Percentiles rank a stretch among this genome's conserved stretches.
These are phyloP conservation scores for Pyrochroa serraticornis DNA, from an alignment of 2,888 invertebrate species.

Conservation along the genomic window DNA sequence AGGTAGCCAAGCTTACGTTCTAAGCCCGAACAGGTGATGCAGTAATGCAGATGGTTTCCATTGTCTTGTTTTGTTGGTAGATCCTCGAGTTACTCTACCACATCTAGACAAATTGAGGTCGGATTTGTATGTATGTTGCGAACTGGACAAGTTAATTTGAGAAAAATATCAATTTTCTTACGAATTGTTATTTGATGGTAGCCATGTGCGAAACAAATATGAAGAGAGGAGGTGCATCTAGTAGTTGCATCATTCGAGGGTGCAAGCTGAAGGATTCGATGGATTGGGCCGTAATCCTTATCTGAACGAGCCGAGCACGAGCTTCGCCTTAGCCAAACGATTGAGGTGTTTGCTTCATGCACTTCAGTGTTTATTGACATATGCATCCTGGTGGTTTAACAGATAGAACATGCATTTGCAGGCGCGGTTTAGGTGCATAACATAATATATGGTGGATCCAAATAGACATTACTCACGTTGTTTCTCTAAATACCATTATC, in stretches of 20 bases:
- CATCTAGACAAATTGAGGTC: conserved; percentile 19
- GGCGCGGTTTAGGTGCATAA: neutral
- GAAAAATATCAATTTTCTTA: neutral
- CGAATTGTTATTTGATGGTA: neutral
- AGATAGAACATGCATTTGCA: conserved; percentile 35
- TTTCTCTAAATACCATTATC: neutral
- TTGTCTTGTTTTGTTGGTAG: conserved; percentile 30
- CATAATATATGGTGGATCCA: neutral
- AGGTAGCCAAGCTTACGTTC: conserved; percentile 34
- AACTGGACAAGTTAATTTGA: conserved; percentile 19
- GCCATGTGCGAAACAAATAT: neutral
- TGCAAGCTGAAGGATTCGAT: conserved; percentile 19
- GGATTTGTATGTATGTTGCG: conserved; percentile 15
- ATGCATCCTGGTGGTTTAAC: conserved; percentile 41
- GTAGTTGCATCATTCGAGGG: conserved; percentile 11
- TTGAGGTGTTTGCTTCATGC: conserved; percentile 42
- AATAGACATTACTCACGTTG: neutral
- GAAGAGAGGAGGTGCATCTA: conserved; percentile 2
- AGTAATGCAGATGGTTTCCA: conserved; percentile 40
- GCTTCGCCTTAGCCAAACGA: conserved; percentile 44
- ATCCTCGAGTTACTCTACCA: conserved; percentile 15
- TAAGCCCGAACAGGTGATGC: conserved; percentile 39
- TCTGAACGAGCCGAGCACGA: conserved; percentile 45
- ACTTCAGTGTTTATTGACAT: conserved; percentile 45
- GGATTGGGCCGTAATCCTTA: conserved; percentile 43